A percentile compares a stretch with the other conserved stretches of the same genome.
phyloP scores from a whole-genome alignment of 1,140 invertebrate species.

The Plutomurus gul region DNA sequence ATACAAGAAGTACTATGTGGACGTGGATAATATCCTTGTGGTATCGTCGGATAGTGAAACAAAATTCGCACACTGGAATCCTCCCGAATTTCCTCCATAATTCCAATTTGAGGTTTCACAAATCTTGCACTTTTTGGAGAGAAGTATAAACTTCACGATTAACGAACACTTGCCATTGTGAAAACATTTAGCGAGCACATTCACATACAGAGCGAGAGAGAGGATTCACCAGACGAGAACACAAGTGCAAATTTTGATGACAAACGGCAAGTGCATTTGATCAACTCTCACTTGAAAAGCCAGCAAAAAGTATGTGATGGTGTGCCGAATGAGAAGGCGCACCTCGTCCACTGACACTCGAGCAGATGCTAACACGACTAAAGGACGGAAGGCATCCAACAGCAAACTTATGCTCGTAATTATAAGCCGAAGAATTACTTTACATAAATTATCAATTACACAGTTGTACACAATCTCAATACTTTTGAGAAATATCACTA shows the following conservation, averaged over 20 bases:
- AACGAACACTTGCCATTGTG: not conserved
- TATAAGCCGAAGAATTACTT: not conserved
- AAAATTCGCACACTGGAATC: not conserved
- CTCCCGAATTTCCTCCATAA: not conserved
- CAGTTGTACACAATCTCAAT: not conserved
- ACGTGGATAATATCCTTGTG: not conserved
- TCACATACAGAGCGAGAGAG: not conserved
- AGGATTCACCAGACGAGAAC: not conserved
- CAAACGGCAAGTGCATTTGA: not conserved
- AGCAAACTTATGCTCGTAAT: constrained; percentile 6
- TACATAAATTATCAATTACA: not conserved
- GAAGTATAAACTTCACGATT: too few species aligned
- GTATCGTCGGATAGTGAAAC: not conserved
- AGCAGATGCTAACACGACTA: not conserved
- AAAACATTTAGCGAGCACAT: not conserved
- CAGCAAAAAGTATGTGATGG: not conserved
- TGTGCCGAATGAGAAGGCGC: not conserved
- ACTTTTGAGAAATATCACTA: not conserved
- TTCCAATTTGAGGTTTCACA: too few species aligned
- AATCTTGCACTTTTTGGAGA: not conserved
- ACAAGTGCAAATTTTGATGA: not conserved
- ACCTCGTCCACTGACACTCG: constrained; percentile 14
- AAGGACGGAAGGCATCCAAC: not conserved
- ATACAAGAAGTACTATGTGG: not conserved
- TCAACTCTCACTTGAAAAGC: constrained; percentile 23